These are phyloP conservation scores for Acinonyx jubatus DNA, from an alignment of 2,113 vertebrate species.

Conservation along the genomic window DNA sequence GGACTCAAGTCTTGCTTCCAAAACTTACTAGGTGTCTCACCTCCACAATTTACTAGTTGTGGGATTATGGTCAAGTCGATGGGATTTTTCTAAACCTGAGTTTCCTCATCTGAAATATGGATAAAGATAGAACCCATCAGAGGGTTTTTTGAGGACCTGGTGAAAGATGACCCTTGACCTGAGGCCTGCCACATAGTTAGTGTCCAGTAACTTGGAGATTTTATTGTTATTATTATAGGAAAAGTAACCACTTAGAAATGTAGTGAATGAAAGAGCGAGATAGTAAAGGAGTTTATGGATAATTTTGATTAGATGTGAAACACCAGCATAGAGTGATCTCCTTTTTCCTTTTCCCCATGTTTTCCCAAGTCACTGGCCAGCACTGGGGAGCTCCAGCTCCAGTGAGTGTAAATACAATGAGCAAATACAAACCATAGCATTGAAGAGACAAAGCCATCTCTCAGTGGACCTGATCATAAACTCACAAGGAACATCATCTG, in stretches of 20 bases:
- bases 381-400: not conserved
- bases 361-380: not conserved
- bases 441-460: not conserved
- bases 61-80: not conserved
- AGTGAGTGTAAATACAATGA: not conserved
- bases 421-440: not conserved
- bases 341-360: not conserved
- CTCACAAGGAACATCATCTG: not conserved
- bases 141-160: not conserved
- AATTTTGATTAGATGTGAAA: not conserved
- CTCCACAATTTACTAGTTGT: not conserved
- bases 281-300: not conserved
- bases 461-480: not conserved
- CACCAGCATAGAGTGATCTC: not conserved
- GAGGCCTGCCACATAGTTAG: not conserved
- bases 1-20: not conserved
- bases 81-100: not conserved
- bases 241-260: conserved; percentile 17
- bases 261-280: not conserved
- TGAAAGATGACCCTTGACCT: not conserved
- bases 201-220: not conserved
- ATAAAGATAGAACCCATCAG: not conserved
- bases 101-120: not conserved
- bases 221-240: not conserved
- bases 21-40: not conserved